Conservation (phyloP, 2,113 vertebrate species). For the Tyto alba region DNA sequence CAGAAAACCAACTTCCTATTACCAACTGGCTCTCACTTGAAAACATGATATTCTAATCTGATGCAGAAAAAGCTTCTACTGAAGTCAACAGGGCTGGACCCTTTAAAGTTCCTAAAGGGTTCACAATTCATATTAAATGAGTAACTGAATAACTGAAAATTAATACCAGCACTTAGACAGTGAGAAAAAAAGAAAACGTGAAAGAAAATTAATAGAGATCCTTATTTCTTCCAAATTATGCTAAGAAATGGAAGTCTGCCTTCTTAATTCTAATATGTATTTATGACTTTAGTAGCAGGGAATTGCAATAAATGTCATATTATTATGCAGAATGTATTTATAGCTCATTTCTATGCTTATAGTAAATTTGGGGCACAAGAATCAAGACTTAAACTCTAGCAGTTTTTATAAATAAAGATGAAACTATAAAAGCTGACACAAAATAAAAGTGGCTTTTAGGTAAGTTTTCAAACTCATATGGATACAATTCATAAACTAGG, state of each 20-base stretch:
- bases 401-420: not conserved
- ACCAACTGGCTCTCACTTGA: not conserved
- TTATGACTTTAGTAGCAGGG: not conserved
- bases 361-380: not conserved
- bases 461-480: not conserved
- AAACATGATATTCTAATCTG: not conserved
- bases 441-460: not conserved
- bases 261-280: not conserved
- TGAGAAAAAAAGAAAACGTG: not conserved
- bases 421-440: not conserved
- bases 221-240: not conserved
- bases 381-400: not conserved
- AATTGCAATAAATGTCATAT: not conserved
- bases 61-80: not conserved
- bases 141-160: not conserved
- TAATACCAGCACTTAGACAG: not conserved
- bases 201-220: not conserved
- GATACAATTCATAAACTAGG: not conserved
- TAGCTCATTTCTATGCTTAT: not conserved
- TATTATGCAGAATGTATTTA: slow-evolving; percentile 6
- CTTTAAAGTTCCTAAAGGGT: not conserved
- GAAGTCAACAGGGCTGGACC: not conserved
- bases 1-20: not conserved
- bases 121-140: slow-evolving; percentile 3
- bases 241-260: not conserved